Evolutionary conservation across 2,797 vertebrate genomes (phyloP), one percentile per base, ranked within the genome.

Genomic region (Neosilurus hyrtlii): DNA sequence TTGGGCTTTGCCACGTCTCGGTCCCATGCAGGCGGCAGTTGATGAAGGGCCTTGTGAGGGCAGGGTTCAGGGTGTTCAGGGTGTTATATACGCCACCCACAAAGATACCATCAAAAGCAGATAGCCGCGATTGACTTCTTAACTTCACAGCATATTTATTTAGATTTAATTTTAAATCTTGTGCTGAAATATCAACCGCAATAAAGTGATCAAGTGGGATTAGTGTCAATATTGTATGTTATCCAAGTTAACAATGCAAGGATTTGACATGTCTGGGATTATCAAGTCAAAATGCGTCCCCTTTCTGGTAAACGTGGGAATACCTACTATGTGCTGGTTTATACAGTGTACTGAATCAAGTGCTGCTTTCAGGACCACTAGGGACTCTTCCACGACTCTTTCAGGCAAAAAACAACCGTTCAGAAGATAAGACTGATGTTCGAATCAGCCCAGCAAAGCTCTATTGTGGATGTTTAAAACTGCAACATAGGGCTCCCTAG

Each of bases 1-100:
- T 83, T 90, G 90, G 81, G 89, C 94, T 91, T 96, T 96, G 94
- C 95, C 91, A 90, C 89, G 84, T 92, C 93, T 93, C 87, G 88
- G 92, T 92, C 95, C 93, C 93, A 92, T 89, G 90, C 92, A 57
- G 84, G 90, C 93, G 92, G 89, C 85, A 90, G 94, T 95, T 95
- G 92, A 95, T 94, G 92, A 93, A 93, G 90, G 92, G 88, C 90
- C 92, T 88, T 90, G 91, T 88, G 88, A 56, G 0, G 90, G 92
- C 87, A 1, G 91, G 92, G n/a, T n/a, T n/a, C n/a, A n/a, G n/a
- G n/a, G n/a, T n/a, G 92, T 91, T 80, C 86, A 88, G 83, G 86
- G 37, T 63, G 80, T 85, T 84, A 89, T 88, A 30, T 11, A 61
- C 30, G 82, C 86, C 66, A 85, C 77, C 90, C 90, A 84, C 84